Evolutionary conservation across 2,797 vertebrate species (phyloP).

Genomic region (Pangasius djambal): DNA sequence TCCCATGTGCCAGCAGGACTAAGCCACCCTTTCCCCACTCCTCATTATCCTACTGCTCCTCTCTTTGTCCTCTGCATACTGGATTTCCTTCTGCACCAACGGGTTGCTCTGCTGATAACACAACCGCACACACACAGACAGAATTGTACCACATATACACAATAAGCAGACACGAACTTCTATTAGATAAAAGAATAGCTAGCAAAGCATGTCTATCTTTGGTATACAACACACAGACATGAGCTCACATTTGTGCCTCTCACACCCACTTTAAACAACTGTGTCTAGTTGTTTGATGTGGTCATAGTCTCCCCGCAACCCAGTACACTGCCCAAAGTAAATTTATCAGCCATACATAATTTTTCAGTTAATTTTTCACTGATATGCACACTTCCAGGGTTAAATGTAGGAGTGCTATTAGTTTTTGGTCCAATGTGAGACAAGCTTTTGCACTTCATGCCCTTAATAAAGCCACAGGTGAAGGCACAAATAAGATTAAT

Average conservation of each 20-base stretch:
- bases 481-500: neutral
- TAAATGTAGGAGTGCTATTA: neutral
- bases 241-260: constrained; percentile 5
- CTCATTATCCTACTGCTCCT: constrained; percentile 70
- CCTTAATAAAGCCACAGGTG: neutral
- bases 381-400: neutral
- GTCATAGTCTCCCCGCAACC: constrained; percentile 23
- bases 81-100: constrained; percentile 68
- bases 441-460: neutral
- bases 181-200: constrained; percentile 8
- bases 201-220: constrained; percentile 1
- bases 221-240: neutral
- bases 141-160: constrained; percentile 6
- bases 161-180: neutral
- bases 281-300: neutral
- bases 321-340: neutral
- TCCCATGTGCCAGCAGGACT: constrained; percentile 69
- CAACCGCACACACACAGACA: constrained; percentile 18
- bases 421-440: neutral
- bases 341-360: neutral
- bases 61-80: constrained; percentile 70
- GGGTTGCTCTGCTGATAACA: constrained; percentile 52
- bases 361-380: neutral
- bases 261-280: neutral
- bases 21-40: constrained; percentile 69